A percentile compares a stretch with the other conserved stretches of the same genome.
Evolutionary conservation across 2,888 invertebrate genomes (phyloP).

Genomic region (Gymnosoma rotundatum): DNA sequence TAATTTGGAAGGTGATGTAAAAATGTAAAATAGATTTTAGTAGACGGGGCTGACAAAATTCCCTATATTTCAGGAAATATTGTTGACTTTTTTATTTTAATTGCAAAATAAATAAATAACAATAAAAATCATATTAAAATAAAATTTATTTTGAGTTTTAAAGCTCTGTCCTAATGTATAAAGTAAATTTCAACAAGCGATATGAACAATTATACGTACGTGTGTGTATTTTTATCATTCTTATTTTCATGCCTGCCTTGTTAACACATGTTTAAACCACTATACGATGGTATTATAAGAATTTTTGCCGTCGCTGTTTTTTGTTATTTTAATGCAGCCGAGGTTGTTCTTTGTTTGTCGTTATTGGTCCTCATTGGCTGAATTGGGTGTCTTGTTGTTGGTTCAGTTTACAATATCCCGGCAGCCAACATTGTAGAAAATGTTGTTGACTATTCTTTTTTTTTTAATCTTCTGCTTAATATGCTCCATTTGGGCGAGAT

Average conservation of each 20-base stretch:
- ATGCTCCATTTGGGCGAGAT: constrained; percentile 57
- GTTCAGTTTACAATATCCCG: constrained; percentile 4
- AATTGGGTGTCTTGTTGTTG: constrained; percentile 12
- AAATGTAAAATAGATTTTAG: no score
- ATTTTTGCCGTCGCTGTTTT: constrained; percentile 28
- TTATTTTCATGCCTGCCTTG: constrained; percentile 64
- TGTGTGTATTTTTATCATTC: constrained; percentile 50
- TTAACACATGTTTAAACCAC: constrained; percentile 68
- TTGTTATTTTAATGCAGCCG: constrained; percentile 15
- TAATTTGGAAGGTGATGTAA: no score
- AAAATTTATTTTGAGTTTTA: constrained; percentile 6
- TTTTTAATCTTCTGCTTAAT: constrained; percentile 51
- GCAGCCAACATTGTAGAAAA: constrained; percentile 17
- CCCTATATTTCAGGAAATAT: no score
- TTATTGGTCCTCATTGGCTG: constrained; percentile 44
- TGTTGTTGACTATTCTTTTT: constrained; percentile 18
- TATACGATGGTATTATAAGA: constrained; percentile 36
- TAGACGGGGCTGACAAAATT: no score
- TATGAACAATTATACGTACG: constrained; percentile 39
- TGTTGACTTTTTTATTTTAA: no score
- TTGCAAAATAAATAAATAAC: no score
- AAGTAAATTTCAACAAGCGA: background rate
- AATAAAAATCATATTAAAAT: background rate
- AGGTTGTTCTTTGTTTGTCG: constrained; percentile 9
- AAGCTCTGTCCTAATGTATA: constrained; percentile 10